These are phyloP conservation scores for Megamerina dolium DNA, from an alignment of 2,888 invertebrate genomes.

Conservation along the genomic window DNA sequence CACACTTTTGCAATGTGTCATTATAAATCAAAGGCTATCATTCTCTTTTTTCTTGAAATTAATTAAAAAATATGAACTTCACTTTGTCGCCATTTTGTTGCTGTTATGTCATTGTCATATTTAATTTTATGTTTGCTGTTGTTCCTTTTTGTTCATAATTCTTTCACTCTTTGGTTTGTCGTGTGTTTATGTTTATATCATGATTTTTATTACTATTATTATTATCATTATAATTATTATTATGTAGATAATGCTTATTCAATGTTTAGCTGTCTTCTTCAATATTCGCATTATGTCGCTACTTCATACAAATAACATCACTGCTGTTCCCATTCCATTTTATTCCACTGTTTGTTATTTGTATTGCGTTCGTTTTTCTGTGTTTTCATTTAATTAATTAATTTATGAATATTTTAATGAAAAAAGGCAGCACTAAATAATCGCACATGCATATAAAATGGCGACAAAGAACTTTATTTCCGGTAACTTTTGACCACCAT, in stretches of 20 bases:
- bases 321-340: background rate
- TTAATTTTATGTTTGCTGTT: too few relatives aligned
- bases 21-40: constrained; percentile 10
- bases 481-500: constrained; percentile 3
- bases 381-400: constrained; percentile 33
- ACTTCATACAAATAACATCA: background rate
- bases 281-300: background rate
- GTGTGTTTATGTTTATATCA: too few relatives aligned
- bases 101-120: constrained; percentile 8
- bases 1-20: too few relatives aligned
- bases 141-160: too few relatives aligned
- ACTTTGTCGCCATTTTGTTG: constrained; percentile 6
- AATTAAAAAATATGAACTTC: constrained; percentile 25
- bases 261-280: constrained; percentile 28
- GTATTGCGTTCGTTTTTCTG: constrained; percentile 4
- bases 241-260: constrained; percentile 28
- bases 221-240: background rate
- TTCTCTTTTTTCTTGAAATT: constrained; percentile 8
- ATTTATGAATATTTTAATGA: constrained; percentile 35
- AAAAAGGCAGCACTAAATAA: constrained; percentile 22
- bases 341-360: constrained; percentile 12
- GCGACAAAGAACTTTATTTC: constrained; percentile 6
- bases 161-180: background rate
- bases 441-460: constrained; percentile 4
- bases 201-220: background rate